Evolutionary conservation across 2,888 invertebrate genomes (phyloP).

Genomic region (Dryadula phaetusa): DNA sequence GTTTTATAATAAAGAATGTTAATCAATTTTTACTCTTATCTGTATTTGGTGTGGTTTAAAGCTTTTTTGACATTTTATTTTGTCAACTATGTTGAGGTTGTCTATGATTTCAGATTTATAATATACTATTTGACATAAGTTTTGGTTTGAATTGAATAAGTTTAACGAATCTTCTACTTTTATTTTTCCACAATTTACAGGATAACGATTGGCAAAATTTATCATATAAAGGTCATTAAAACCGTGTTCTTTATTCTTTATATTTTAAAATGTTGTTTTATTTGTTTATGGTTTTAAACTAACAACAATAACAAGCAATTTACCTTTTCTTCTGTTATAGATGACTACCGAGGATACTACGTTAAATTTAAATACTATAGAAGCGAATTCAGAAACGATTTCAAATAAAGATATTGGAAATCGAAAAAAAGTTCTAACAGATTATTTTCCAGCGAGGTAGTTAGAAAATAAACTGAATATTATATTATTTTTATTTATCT

Average conservation of each 20-base stretch:
- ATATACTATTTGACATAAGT: neutral
- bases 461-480: neutral
- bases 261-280: neutral
- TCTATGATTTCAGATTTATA: neutral
- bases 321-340: conserved; percentile 21
- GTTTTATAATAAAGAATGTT: neutral
- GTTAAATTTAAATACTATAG: conserved; percentile 18
- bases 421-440: conserved; percentile 35
- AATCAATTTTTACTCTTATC: neutral
- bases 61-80: neutral
- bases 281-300: neutral
- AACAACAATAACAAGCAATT: neutral
- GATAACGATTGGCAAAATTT: neutral
- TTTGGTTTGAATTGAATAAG: neutral
- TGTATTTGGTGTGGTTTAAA: neutral
- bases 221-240: conserved; percentile 6
- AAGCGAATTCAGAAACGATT: conserved; percentile 14
- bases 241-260: neutral
- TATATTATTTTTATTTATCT: neutral
- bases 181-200: neutral
- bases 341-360: conserved; percentile 28
- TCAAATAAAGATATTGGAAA: conserved; percentile 14
- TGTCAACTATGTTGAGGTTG: neutral
- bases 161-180: neutral
- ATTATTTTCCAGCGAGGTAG: conserved; percentile 39